These are phyloP conservation scores for Hesperophylax magnus DNA, from an alignment of 1,140 invertebrate genomes.

Conservation along the genomic window DNA sequence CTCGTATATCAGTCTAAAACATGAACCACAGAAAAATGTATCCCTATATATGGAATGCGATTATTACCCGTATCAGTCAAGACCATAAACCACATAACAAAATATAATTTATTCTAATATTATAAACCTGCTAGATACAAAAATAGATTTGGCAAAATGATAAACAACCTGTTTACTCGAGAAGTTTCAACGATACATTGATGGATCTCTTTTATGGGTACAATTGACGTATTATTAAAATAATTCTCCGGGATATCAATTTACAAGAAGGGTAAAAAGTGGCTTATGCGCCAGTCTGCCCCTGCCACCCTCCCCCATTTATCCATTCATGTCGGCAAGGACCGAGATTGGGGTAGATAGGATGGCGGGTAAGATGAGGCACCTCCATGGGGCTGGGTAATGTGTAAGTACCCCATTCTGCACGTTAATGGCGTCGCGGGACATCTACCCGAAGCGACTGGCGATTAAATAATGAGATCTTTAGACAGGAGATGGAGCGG, in stretches of 20 bases:
- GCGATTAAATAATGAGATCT: slow-evolving; percentile 3
- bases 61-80: no score
- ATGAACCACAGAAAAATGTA: no score
- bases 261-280: neutral
- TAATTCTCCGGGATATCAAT: neutral
- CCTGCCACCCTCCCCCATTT: neutral
- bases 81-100: no score
- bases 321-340: neutral
- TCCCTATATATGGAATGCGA: no score
- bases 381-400: slow-evolving; percentile 6
- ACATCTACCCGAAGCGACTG: neutral
- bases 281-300: neutral
- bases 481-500: neutral
- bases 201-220: neutral
- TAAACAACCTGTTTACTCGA: neutral
- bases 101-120: neutral
- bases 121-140: neutral
- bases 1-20: no score
- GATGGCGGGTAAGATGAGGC: slow-evolving; percentile 9
- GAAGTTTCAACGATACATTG: neutral
- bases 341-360: neutral
- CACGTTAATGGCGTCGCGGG: slow-evolving; percentile 14
- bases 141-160: neutral
- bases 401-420: slow-evolving; percentile 14
- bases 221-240: slow-evolving; percentile 1